Evolutionary conservation across 1,140 invertebrate species (phyloP).

Genomic region (Calosoma granatense): DNA sequence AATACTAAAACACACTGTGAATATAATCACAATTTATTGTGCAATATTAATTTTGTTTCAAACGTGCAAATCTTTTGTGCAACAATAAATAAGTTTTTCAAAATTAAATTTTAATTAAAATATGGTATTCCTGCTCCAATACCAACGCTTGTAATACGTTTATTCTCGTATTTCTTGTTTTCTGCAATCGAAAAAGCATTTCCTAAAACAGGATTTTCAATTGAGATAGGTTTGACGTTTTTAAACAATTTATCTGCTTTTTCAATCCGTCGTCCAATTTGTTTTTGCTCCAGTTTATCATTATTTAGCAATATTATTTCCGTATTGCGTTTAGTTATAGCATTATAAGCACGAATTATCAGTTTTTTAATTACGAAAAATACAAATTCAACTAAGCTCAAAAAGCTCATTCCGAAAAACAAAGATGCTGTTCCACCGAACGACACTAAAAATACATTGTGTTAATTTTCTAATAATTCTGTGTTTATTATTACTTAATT

Average conservation of each 20-base stretch:
- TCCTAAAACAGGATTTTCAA: neutral
- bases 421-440: constrained; percentile 40
- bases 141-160: too few relatives aligned
- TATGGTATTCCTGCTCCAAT: too few relatives aligned
- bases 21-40: too few relatives aligned
- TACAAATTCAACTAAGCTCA: constrained; percentile 37
- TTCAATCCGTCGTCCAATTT: neutral
- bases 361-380: constrained; percentile 21
- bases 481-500: constrained; percentile 14
- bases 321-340: neutral
- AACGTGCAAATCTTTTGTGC: too few relatives aligned
- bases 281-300: neutral
- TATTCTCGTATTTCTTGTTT: too few relatives aligned
- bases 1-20: too few relatives aligned
- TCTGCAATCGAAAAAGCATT: neutral
- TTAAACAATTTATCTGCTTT: neutral
- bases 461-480: neutral
- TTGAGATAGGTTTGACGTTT: neutral
- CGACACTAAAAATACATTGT: constrained; percentile 33
- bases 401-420: constrained; percentile 40
- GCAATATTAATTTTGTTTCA: too few relatives aligned
- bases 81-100: too few relatives aligned
- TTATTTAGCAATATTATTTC: neutral
- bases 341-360: neutral
- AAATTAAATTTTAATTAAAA: too few relatives aligned